These are phyloP conservation scores for Bradypus variegatus DNA, from an alignment of 2,797 vertebrate species.

Conservation along the genomic window DNA sequence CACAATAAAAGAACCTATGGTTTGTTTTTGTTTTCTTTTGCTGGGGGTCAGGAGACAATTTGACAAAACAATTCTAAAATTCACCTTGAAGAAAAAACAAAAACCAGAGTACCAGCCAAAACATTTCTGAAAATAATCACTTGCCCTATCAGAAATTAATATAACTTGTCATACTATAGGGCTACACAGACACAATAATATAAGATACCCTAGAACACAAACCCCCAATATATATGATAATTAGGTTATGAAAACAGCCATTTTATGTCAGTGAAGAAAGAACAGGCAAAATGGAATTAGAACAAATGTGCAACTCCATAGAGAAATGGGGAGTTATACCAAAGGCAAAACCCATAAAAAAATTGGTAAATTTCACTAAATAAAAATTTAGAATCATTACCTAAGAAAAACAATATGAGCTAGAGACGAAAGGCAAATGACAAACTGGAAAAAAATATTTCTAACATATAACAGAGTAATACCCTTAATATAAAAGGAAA, in stretches of 20 bases:
- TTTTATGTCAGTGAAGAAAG: background rate
- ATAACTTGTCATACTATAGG: background rate
- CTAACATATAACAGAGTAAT: background rate
- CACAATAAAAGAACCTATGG: background rate
- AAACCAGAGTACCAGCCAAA: background rate
- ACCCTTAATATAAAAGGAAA: background rate
- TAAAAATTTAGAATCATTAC: background rate
- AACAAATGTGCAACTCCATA: background rate
- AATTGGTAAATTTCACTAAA: background rate
- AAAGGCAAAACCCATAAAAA: slow-evolving; percentile 14
- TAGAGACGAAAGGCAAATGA: no score
- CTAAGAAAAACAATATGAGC: background rate
- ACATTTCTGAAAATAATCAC: slow-evolving; percentile 21
- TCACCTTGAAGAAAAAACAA: slow-evolving; percentile 16
- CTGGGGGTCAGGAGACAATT: background rate
- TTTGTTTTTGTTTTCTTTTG: background rate
- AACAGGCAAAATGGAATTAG: background rate
- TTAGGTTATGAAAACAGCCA: background rate
- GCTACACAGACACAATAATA: background rate
- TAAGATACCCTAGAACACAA: background rate
- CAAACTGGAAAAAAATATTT: no score
- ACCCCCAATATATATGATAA: background rate
- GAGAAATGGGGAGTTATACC: background rate
- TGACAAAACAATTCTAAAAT: slow-evolving; percentile 17
- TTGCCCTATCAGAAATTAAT: background rate